A percentile compares a stretch with the other conserved stretches of the same genome.
These are phyloP conservation scores for Drosophila eohydei DNA, from an alignment of 2,888 invertebrate genomes.

Conservation along the genomic window DNA sequence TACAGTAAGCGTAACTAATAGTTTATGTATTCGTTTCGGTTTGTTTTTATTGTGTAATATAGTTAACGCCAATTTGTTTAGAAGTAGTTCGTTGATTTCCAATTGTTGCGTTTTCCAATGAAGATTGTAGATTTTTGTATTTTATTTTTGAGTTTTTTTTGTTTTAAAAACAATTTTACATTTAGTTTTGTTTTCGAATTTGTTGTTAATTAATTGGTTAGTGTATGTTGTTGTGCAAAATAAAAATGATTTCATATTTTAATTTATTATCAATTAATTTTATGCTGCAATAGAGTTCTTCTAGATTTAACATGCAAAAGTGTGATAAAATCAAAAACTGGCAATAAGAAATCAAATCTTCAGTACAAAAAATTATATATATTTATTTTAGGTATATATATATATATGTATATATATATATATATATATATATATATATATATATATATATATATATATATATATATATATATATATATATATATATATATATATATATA, in stretches of 20 bases:
- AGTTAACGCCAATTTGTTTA: conserved; percentile 28
- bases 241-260: conserved; percentile 21
- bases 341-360: conserved; percentile 38
- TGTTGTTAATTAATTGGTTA: conserved; percentile 50
- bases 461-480: conserved; percentile 57
- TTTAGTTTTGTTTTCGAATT: conserved; percentile 59
- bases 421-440: conserved; percentile 23
- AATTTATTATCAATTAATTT: conserved; percentile 21
- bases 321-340: conserved; percentile 25
- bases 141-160: conserved; percentile 23
- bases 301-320: conserved; percentile 41
- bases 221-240: conserved; percentile 63
- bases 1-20: conserved; percentile 84
- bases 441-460: conserved; percentile 37
- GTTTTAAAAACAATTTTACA: conserved; percentile 48
- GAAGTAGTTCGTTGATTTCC: conserved; percentile 36
- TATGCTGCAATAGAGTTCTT: conserved; percentile 37
- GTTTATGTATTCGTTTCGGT: conserved; percentile 27
- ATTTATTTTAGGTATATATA: conserved; percentile 54
- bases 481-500: conserved; percentile 34
- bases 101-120: conserved; percentile 51
- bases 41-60: conserved; percentile 16
- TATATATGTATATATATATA: too few relatives aligned
- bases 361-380: conserved; percentile 73
- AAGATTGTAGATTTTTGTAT: conserved; percentile 25